Conservation (phyloP, 92 coral and sea anemone species). For the Porites rus region DNA sequence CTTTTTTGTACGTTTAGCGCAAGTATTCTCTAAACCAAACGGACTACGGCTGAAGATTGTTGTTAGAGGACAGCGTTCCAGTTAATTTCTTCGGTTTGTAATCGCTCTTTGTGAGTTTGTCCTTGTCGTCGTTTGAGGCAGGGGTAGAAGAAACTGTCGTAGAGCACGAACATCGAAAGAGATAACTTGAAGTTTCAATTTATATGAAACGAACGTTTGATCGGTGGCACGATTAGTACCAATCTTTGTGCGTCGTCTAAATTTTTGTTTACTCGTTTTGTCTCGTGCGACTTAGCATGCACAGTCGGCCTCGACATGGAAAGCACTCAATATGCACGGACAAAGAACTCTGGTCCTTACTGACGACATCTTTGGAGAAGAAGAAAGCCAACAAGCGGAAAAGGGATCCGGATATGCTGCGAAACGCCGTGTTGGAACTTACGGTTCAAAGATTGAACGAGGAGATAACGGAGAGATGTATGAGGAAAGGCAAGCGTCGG, state of each 20-base stretch:
- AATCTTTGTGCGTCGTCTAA: conserved; percentile 2
- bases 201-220: not conserved
- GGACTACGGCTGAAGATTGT: not conserved
- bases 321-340: conserved; percentile 62
- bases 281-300: conserved; percentile 42
- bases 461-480: conserved; percentile 93
- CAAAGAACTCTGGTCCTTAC: conserved; percentile 94
- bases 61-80: not conserved
- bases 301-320: conserved; percentile 21
- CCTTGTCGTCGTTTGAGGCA: not conserved
- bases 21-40: not conserved
- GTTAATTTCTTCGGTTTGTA: not conserved
- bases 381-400: conserved; percentile 84
- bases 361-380: conserved; percentile 88
- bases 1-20: not conserved
- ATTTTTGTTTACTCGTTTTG: not conserved
- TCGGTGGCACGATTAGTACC: not conserved
- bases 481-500: conserved; percentile 82
- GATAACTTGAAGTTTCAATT: not conserved
- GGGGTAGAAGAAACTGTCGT: not conserved
- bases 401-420: conserved; percentile 88
- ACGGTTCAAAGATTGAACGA: conserved; percentile 93
- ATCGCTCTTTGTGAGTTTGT: not conserved
- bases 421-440: conserved; percentile 90
- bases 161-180: not conserved